Evolutionary conservation across 1,140 invertebrate genomes (phyloP).

Genomic region (Delia radicum): DNA sequence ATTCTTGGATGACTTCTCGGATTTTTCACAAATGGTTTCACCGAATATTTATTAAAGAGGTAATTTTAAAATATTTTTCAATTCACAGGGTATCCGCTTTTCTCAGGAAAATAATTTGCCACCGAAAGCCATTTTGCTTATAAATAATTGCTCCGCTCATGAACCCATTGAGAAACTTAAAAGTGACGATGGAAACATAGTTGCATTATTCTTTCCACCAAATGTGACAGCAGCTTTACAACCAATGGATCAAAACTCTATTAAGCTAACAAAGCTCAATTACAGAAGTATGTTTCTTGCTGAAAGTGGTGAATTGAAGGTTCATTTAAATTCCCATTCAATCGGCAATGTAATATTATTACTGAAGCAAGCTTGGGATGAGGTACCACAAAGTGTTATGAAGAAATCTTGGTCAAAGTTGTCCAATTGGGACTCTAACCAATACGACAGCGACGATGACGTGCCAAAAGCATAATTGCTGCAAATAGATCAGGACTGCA

Average conservation of each 20-base stretch:
- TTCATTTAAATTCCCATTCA: slow-evolving; percentile 1
- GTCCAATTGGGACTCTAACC: no score
- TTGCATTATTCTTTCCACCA: slow-evolving; percentile 48
- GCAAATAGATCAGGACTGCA: no score
- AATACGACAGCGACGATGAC: no score
- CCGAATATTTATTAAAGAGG: neutral
- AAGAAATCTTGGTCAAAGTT: slow-evolving; percentile 15
- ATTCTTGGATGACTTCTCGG: slow-evolving; percentile 2
- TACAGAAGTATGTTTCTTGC: slow-evolving; percentile 10
- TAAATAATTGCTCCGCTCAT: slow-evolving; percentile 14
- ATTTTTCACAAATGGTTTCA: neutral
- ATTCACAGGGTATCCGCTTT: neutral
- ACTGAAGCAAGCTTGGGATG: slow-evolving; percentile 23
- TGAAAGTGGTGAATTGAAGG: slow-evolving; percentile 11
- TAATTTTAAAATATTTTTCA: slow-evolving; percentile 7
- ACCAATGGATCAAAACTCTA: slow-evolving; percentile 59
- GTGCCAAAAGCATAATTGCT: no score
- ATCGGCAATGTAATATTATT: slow-evolving; percentile 24
- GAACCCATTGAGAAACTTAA: neutral
- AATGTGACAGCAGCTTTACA: slow-evolving; percentile 58
- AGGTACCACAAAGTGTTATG: slow-evolving; percentile 19
- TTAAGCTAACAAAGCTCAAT: slow-evolving; percentile 33
- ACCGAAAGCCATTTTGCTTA: slow-evolving; percentile 12
- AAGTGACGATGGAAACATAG: slow-evolving; percentile 27
- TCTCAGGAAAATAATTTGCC: slow-evolving; percentile 25